Percentiles rank a stretch among this genome's conserved stretches.
Conservation (phyloP, 2,888 invertebrate species). For the Mongoloraphidia duomilia region DNA sequence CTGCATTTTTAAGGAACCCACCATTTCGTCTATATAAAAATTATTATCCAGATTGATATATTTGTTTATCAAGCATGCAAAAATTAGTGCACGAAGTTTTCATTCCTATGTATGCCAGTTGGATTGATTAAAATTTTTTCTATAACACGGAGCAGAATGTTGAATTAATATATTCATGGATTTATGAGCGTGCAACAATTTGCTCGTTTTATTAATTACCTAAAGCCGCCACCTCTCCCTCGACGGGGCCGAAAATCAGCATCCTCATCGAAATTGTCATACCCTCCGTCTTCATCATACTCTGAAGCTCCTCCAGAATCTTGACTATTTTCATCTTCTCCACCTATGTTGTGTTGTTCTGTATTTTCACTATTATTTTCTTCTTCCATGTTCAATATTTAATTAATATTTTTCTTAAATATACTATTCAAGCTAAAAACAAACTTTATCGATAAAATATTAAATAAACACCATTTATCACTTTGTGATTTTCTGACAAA, state of each 20-base stretch:
- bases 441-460: no score
- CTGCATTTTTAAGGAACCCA: no score
- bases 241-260: conserved; percentile 33
- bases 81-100: no score
- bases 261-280: conserved; percentile 29
- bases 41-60: no score
- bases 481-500: no score
- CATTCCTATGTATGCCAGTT: no score
- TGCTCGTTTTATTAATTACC: conserved; percentile 22
- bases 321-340: conserved; percentile 2
- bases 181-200: neutral
- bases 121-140: neutral
- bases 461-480: no score
- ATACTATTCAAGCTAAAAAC: no score
- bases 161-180: neutral
- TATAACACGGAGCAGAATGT: neutral
- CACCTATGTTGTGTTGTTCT: neutral
- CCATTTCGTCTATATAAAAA: no score
- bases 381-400: neutral
- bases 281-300: conserved; percentile 23
- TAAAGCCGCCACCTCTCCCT: conserved; percentile 33
- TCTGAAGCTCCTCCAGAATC: conserved; percentile 12
- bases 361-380: neutral
- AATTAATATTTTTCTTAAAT: neutral
- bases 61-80: no score